phyloP scores from a whole-genome alignment of 2,113 vertebrate species.

The Numida meleagris region DNA sequence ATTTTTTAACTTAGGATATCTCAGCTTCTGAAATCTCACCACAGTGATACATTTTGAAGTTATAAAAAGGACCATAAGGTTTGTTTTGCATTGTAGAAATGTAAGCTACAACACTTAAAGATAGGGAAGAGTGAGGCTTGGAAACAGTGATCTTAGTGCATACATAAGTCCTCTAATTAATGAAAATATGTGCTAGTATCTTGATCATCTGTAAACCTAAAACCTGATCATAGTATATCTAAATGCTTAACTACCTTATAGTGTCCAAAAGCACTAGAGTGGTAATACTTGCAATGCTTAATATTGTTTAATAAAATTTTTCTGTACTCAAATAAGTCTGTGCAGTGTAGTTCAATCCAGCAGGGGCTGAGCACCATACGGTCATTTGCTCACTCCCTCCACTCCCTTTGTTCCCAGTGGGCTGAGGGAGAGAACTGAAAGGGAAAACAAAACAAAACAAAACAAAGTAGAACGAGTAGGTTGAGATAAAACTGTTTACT shows the following conservation, averaged over 20 bases:
- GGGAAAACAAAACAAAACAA: no score
- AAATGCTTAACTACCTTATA: background rate
- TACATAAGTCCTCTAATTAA: background rate
- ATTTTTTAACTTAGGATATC: background rate
- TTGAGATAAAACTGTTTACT: no score
- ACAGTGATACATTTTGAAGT: background rate
- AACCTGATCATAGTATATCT: background rate
- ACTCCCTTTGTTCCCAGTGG: no score
- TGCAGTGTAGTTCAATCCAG: no score
- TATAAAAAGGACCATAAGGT: background rate
- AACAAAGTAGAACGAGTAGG: no score
- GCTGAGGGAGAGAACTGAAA: no score
- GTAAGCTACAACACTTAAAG: background rate
- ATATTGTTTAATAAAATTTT: background rate
- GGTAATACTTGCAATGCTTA: rapidly evolving
- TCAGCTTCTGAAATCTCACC: background rate
- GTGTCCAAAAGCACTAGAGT: background rate
- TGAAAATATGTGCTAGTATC: background rate
- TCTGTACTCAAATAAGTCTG: background rate
- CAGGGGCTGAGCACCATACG: no score
- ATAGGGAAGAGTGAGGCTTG: background rate
- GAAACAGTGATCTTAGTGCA: background rate
- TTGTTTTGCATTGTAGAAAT: background rate
- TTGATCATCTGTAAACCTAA: background rate
- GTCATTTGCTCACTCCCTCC: no score